Conservation (phyloP, 2,113 vertebrate genomes). For the Ceyx cyanopectus region DNA sequence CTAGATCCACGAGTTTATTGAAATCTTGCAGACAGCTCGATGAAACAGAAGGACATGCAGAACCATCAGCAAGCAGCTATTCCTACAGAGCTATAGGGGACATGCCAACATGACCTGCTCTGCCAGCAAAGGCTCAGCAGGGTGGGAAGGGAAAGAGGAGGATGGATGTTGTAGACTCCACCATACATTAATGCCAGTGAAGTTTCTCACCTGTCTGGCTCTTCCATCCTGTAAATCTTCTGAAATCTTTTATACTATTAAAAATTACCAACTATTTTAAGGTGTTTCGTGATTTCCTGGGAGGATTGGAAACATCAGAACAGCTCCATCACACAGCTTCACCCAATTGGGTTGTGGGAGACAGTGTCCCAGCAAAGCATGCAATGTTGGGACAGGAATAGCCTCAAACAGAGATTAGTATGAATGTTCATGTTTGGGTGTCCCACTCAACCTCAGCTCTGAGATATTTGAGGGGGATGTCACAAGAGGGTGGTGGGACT, state of each 20-base stretch:
- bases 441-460: neutral
- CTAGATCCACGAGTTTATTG: conserved; percentile 73
- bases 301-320: neutral
- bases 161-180: neutral
- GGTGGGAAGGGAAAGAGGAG: neutral
- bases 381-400: neutral
- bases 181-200: neutral
- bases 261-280: neutral
- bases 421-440: neutral
- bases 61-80: neutral
- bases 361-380: neutral
- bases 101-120: neutral
- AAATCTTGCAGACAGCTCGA: conserved; percentile 65
- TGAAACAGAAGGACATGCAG: neutral
- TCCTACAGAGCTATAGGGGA: neutral
- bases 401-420: neutral
- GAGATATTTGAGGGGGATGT: neutral
- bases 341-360: neutral
- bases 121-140: neutral
- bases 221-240: neutral
- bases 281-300: neutral
- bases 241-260: neutral
- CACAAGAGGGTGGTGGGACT: fast-evolving
- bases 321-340: neutral
- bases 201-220: neutral